Conservation (phyloP, 2,888 invertebrate genomes). For the Plagodis dolabraria region DNA sequence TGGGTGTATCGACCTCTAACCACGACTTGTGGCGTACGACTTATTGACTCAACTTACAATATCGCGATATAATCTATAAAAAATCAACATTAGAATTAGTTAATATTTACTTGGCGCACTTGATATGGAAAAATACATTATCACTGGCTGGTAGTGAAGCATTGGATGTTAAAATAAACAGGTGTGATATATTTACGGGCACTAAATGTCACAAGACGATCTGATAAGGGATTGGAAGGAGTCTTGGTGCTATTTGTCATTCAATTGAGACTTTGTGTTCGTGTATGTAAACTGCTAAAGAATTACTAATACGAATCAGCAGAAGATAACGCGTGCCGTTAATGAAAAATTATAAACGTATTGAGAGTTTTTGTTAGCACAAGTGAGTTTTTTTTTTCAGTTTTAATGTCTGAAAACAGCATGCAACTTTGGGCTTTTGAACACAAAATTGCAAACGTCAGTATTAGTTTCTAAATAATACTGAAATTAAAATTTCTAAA, state of each 20-base stretch:
- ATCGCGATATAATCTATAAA: constrained; percentile 71
- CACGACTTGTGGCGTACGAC: constrained; percentile 43
- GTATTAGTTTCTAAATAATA: too few species aligned
- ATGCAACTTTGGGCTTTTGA: too few species aligned
- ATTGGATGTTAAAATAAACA: constrained; percentile 60
- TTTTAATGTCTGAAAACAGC: too few species aligned
- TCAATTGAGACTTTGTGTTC: constrained; percentile 2
- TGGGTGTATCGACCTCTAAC: constrained; percentile 68
- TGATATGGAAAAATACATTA: constrained; percentile 73
- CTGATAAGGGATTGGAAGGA: constrained; percentile 14
- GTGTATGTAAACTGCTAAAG: too few species aligned
- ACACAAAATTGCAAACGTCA: too few species aligned
- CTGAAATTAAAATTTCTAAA: too few species aligned
- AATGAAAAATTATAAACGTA: too few species aligned
- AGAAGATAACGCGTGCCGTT: too few species aligned
- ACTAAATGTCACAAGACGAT: constrained; percentile 45
- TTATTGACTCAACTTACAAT: constrained; percentile 52
- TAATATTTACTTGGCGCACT: constrained; percentile 72
- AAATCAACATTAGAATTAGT: constrained; percentile 69
- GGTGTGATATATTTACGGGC: constrained; percentile 59
- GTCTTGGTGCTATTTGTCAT: constrained; percentile 23
- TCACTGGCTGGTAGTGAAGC: constrained; percentile 47
- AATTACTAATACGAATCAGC: too few species aligned
- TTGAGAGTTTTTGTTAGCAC: too few species aligned
- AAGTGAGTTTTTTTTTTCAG: too few species aligned